Percentiles rank a stretch among this genome's conserved stretches.
Evolutionary conservation across 2,113 vertebrate species (phyloP).

Genomic region (Nasalis larvatus): DNA sequence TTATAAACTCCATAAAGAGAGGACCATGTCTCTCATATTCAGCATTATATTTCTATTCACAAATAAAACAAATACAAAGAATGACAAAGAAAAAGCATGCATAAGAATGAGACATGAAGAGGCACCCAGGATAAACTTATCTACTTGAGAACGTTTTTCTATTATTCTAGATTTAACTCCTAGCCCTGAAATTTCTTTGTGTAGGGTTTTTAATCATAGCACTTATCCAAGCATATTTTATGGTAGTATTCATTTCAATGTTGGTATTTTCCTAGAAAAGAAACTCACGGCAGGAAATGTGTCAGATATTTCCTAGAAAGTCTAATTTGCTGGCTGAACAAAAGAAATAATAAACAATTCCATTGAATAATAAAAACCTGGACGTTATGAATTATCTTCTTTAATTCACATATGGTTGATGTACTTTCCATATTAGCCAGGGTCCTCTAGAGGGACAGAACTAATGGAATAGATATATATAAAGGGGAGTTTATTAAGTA

Average conservation of each 20-base stretch:
- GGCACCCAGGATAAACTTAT: neutral
- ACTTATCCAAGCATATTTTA: neutral
- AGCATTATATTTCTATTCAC: neutral
- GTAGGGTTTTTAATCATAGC: neutral
- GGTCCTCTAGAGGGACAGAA: too few species aligned
- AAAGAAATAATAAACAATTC: neutral
- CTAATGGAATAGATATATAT: too few species aligned
- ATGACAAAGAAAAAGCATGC: neutral
- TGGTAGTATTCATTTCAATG: neutral
- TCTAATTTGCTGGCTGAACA: neutral
- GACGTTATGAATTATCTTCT: neutral
- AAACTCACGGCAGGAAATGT: neutral
- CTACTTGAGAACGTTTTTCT: neutral
- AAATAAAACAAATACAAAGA: conserved; percentile 8
- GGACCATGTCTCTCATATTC: neutral
- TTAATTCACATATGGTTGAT: neutral
- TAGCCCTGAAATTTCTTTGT: neutral
- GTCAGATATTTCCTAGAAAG: neutral
- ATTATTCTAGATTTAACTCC: neutral
- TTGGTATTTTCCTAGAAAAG: neutral
- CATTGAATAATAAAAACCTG: neutral
- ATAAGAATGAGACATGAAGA: neutral
- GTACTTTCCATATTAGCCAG: neutral
- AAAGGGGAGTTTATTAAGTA: too few species aligned
- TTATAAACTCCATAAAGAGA: neutral